phyloP scores from a whole-genome alignment of 2,797 vertebrate genomes.

The Pogonophryne albipinna region DNA sequence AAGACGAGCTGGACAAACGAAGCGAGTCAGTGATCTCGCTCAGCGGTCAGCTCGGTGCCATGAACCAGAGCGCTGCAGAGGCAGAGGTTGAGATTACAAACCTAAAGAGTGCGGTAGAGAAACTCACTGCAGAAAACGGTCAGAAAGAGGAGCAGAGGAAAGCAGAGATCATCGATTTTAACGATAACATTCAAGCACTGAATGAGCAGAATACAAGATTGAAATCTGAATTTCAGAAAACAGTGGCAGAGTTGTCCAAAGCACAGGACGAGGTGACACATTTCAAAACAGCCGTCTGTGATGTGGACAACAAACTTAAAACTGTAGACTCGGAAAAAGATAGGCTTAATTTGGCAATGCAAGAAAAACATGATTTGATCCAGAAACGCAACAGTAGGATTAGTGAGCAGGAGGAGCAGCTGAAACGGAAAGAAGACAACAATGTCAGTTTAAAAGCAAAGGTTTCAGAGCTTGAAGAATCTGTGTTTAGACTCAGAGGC shows the following conservation, averaged over 20 bases:
- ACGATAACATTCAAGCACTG: constrained; percentile 69
- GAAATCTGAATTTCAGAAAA: constrained; percentile 81
- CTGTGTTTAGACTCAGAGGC: constrained; percentile 67
- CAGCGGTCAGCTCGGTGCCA: constrained; percentile 77
- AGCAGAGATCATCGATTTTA: constrained; percentile 57
- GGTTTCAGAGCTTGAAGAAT: constrained; percentile 78
- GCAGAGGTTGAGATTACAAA: constrained; percentile 78
- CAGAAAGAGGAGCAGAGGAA: constrained; percentile 61
- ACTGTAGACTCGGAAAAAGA: constrained; percentile 74
- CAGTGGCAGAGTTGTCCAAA: constrained; percentile 52
- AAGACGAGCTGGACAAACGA: constrained; percentile 80
- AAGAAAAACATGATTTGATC: constrained; percentile 80
- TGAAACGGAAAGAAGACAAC: constrained; percentile 81
- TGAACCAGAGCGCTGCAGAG: constrained; percentile 77
- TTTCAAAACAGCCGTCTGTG: constrained; percentile 74
- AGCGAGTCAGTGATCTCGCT: constrained; percentile 77
- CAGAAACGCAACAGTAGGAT: constrained; percentile 78
- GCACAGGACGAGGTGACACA: constrained; percentile 75
- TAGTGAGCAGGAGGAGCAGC: constrained; percentile 77
- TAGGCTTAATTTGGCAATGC: constrained; percentile 68
- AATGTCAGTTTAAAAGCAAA: constrained; percentile 69
- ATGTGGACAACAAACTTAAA: constrained; percentile 76
- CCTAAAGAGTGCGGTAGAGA: constrained; percentile 71
- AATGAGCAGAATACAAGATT: constrained; percentile 80
- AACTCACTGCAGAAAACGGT: constrained; percentile 72